Evolutionary conservation across 2,888 invertebrate species (phyloP).

Genomic region (Pyrrhia umbra): DNA sequence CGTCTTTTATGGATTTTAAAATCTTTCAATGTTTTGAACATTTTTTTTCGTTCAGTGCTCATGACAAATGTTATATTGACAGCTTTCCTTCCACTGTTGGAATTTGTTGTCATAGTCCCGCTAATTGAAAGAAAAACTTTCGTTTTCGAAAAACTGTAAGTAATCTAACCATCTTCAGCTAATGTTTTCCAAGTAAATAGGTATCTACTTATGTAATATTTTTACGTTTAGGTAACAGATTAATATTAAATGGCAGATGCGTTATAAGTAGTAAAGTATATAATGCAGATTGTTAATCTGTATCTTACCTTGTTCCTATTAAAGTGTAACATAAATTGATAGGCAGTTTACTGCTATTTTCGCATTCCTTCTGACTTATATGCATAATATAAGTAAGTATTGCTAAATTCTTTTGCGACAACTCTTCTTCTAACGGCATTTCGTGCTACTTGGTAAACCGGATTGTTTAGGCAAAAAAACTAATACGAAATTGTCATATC

Average conservation of each 20-base stretch:
- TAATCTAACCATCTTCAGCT: slow-evolving; percentile 1
- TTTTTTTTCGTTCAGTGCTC: slow-evolving; percentile 26
- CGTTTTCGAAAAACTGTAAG: slow-evolving; percentile 71
- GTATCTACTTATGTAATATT: neutral
- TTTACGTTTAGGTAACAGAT: neutral
- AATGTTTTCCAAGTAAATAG: slow-evolving; percentile 3
- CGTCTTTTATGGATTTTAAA: too few relatives aligned
- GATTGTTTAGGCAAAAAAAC: slow-evolving; percentile 37
- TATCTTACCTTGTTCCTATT: slow-evolving; percentile 15
- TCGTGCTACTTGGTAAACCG: slow-evolving; percentile 56
- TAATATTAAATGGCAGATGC: neutral
- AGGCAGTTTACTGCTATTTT: slow-evolving; percentile 15
- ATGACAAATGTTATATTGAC: slow-evolving; percentile 65
- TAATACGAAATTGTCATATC: neutral
- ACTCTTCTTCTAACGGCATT: slow-evolving; percentile 48
- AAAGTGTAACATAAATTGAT: slow-evolving; percentile 11
- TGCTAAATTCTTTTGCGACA: slow-evolving; percentile 39
- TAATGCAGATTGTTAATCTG: neutral
- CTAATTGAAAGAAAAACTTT: slow-evolving; percentile 74
- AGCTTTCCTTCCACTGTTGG: slow-evolving; percentile 81
- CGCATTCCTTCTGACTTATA: slow-evolving; percentile 4
- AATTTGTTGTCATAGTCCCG: slow-evolving; percentile 74
- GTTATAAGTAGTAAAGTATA: neutral
- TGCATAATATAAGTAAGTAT: slow-evolving; percentile 5
- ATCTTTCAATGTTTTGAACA: too few relatives aligned